Conservation (phyloP, 2,113 vertebrate species). For the Limanda limanda region DNA sequence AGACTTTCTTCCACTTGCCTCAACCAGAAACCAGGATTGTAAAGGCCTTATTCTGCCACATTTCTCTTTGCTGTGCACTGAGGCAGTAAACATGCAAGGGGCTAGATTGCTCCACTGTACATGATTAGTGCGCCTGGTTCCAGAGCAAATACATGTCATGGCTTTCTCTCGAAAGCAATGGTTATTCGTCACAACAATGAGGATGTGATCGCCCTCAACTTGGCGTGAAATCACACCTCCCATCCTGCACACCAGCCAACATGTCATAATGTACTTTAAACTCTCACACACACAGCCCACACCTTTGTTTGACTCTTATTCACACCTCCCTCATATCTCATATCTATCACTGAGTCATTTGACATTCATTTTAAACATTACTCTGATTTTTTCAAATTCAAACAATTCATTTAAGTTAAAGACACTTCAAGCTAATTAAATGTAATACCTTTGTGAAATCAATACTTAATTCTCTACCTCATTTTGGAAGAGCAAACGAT, state of each 20-base stretch:
- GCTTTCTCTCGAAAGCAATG: slow-evolving; percentile 1
- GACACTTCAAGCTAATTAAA: no score
- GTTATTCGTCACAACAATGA: slow-evolving; percentile 3
- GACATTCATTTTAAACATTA: no score
- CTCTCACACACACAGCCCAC: slow-evolving; percentile 2
- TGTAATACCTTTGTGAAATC: no score
- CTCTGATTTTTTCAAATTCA: no score
- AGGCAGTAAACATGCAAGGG: slow-evolving; percentile 3
- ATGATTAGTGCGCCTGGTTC: background rate
- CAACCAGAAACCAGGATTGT: slow-evolving; percentile 36
- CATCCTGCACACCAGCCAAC: slow-evolving; percentile 63
- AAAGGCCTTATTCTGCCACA: slow-evolving; percentile 27
- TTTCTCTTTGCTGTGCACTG: slow-evolving; percentile 39
- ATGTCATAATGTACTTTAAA: slow-evolving; percentile 28
- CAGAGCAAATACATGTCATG: slow-evolving; percentile 6
- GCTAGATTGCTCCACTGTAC: slow-evolving; percentile 3
- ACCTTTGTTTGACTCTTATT: slow-evolving; percentile 1
- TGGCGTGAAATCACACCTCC: slow-evolving; percentile 53
- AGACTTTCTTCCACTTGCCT: slow-evolving; percentile 30
- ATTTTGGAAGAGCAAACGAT: no score
- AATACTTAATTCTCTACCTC: no score
- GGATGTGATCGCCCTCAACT: slow-evolving; percentile 26
- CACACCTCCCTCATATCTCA: background rate
- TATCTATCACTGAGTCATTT: background rate
- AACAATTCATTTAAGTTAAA: no score